Percentiles rank a stretch among this genome's conserved stretches.
These are phyloP conservation scores for Acropora tenuis DNA, from an alignment of 64 coral and sea anemone species.

Conservation along the genomic window DNA sequence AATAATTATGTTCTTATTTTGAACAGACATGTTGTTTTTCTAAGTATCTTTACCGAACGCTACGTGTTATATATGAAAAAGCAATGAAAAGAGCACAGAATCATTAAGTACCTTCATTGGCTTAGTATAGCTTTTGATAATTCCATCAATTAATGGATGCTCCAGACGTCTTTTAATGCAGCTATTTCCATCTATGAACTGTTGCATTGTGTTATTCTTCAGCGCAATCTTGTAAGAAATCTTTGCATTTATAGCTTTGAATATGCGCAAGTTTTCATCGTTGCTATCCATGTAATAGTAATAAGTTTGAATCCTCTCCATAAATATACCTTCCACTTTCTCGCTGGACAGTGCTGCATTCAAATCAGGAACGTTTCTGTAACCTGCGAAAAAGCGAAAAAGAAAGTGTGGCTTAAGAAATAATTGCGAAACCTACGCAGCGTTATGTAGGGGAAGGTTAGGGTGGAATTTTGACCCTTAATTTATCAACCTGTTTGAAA, in stretches of 20 bases:
- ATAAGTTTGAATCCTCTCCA: slow-evolving; percentile 20
- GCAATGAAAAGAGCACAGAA: background rate
- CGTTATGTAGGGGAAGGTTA: no score
- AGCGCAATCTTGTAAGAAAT: slow-evolving; percentile 21
- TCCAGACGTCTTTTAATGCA: slow-evolving; percentile 27
- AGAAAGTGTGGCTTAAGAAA: no score
- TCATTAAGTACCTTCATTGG: slow-evolving; percentile 12
- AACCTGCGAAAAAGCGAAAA: no score
- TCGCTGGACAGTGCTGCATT: background rate
- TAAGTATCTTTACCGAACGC: no score
- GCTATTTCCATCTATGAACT: background rate
- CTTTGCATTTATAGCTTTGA: background rate
- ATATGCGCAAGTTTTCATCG: slow-evolving; percentile 14
- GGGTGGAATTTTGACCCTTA: no score
- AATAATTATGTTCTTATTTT: no score
- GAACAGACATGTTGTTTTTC: no score
- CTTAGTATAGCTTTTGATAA: background rate
- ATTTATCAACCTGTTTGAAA: no score
- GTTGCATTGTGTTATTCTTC: background rate
- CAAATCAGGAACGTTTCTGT: background rate
- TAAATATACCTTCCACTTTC: background rate
- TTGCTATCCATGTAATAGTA: slow-evolving; percentile 8
- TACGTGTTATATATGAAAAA: background rate
- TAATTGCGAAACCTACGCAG: no score
- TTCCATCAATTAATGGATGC: slow-evolving; percentile 5